phyloP scores from a whole-genome alignment of 2,888 invertebrate genomes.

The Escarpia spicata region DNA sequence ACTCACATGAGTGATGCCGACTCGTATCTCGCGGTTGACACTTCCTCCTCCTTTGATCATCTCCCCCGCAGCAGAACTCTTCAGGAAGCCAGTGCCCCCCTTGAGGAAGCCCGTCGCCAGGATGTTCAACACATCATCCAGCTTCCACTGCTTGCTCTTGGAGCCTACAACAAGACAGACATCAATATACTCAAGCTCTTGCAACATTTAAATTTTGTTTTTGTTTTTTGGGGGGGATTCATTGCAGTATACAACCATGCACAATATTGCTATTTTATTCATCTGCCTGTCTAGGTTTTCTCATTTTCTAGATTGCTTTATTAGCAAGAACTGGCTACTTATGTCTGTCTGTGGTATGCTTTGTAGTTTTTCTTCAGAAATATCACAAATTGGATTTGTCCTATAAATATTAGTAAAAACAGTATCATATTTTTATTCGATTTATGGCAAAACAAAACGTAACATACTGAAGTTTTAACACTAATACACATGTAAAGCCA shows the following conservation, averaged over 20 bases:
- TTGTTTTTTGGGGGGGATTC: background rate
- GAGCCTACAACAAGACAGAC: background rate
- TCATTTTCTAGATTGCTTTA: too few relatives aligned
- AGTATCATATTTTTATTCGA: too few relatives aligned
- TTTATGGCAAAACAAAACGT: too few relatives aligned
- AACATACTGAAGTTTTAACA: too few relatives aligned
- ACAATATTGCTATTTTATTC: background rate
- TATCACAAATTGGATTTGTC: too few relatives aligned
- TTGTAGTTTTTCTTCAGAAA: too few relatives aligned
- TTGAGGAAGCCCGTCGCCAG: conserved; percentile 93
- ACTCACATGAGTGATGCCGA: conserved; percentile 95
- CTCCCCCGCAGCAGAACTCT: conserved; percentile 81
- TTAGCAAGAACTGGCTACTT: too few relatives aligned
- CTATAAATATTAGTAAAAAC: too few relatives aligned
- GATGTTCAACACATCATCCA: conserved; percentile 88
- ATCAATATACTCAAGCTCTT: too few relatives aligned
- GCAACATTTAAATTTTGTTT: background rate
- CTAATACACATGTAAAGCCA: too few relatives aligned
- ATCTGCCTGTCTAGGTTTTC: too few relatives aligned
- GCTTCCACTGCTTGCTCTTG: conserved; percentile 50
- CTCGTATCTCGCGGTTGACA: conserved; percentile 93
- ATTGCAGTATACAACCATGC: background rate
- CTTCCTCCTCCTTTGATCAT: conserved; percentile 95
- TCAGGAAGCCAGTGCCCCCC: conserved; percentile 89
- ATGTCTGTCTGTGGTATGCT: too few relatives aligned